phyloP scores from a whole-genome alignment of 2,113 vertebrate genomes.

The Murina feae region DNA sequence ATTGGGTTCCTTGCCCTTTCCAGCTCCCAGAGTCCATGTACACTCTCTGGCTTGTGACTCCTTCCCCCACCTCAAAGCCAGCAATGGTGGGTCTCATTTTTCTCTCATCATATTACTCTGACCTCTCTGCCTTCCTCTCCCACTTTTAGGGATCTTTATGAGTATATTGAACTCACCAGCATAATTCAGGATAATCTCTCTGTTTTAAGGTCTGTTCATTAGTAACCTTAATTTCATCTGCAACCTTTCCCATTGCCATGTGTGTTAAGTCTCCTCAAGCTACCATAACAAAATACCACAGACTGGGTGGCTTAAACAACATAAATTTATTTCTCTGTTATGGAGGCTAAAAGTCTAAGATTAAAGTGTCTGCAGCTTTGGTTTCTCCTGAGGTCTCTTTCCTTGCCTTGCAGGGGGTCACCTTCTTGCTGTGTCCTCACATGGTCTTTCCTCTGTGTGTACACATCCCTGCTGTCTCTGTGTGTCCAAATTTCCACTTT shows the following conservation, averaged over 20 bases:
- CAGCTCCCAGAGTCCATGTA: not conserved
- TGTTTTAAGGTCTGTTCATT: not conserved
- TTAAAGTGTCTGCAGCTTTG: not conserved
- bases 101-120: not conserved
- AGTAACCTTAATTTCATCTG: not conserved
- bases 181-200: not conserved
- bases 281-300: not conserved
- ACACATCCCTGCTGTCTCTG: not conserved
- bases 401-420: not conserved
- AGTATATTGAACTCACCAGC: not conserved
- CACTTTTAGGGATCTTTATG: not conserved
- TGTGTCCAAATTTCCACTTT: not conserved
- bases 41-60: not conserved
- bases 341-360: not conserved
- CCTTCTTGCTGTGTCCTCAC: not conserved
- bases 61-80: not conserved
- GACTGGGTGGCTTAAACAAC: not conserved
- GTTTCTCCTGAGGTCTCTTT: not conserved
- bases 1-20: not conserved
- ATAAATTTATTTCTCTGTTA: not conserved
- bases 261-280: not conserved
- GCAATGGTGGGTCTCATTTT: fast-evolving
- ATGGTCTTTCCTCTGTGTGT: not conserved
- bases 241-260: not conserved
- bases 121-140: not conserved